These are phyloP conservation scores for pig (Sus scrofa) DNA, from an alignment of 2,113 vertebrate species.

Conservation along the genomic window T2T-Sscrofa CM000812.6:283411501-283412000, in stretches of 20 bases:
- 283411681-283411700: slow-evolving; percentile 86
- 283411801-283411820: slow-evolving; percentile 91
- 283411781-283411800: slow-evolving; percentile 90
- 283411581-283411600: slow-evolving; percentile 13
- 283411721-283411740: slow-evolving; percentile 84
- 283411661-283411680: slow-evolving; percentile 46
- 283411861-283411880: slow-evolving; percentile 78
- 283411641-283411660: slow-evolving; percentile 53
- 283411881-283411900: slow-evolving; percentile 80
- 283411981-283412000: background rate
- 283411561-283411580: slow-evolving; percentile 20
- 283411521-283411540: slow-evolving; percentile 80
- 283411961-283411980: background rate
- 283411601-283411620: slow-evolving; percentile 65
- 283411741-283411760: slow-evolving; percentile 78
- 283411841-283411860: slow-evolving; percentile 86
- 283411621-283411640: slow-evolving; percentile 73
- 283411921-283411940: slow-evolving; percentile 90
- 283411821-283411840: slow-evolving; percentile 91
- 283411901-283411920: slow-evolving; percentile 89
- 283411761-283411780: slow-evolving; percentile 86
- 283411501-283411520: slow-evolving; percentile 60
- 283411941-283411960: slow-evolving; percentile 88
- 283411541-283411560: slow-evolving; percentile 87
- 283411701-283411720: slow-evolving; percentile 87